Percentiles rank a stretch among this genome's conserved stretches.
phyloP scores from a whole-genome alignment of 2,888 invertebrate species.

The Callyntrura sp. region DNA sequence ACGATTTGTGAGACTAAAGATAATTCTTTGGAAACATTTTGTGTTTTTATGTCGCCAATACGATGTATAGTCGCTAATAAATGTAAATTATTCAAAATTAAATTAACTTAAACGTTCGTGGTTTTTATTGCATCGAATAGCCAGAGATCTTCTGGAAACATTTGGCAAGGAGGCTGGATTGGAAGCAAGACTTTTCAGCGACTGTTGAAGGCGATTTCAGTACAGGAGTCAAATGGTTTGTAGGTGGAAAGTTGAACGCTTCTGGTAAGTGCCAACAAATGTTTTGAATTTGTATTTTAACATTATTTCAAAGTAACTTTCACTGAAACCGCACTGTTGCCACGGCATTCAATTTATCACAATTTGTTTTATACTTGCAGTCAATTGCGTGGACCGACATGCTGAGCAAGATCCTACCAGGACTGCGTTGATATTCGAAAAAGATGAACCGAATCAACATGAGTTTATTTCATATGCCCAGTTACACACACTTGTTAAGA shows the following conservation, averaged over 20 bases:
- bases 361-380: slow-evolving; percentile 63
- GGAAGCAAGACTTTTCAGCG: slow-evolving; percentile 77
- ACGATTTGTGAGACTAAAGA: too few relatives aligned
- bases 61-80: too few relatives aligned
- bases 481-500: slow-evolving; percentile 75
- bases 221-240: slow-evolving; percentile 81
- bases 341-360: too few relatives aligned
- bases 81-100: too few relatives aligned
- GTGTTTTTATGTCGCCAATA: too few relatives aligned
- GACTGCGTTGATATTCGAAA: slow-evolving; percentile 86
- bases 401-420: slow-evolving; percentile 80
- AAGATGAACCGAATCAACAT: slow-evolving; percentile 86
- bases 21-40: too few relatives aligned
- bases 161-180: slow-evolving; percentile 79
- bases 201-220: slow-evolving; percentile 80
- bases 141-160: slow-evolving; percentile 83
- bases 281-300: too few relatives aligned
- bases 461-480: slow-evolving; percentile 84
- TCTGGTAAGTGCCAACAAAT: slow-evolving; percentile 76
- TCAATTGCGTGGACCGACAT: slow-evolving; percentile 83
- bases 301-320: too few relatives aligned
- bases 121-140: slow-evolving; percentile 73
- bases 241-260: slow-evolving; percentile 81
- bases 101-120: too few relatives aligned
- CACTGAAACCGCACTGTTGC: too few relatives aligned